Evolutionary conservation across 2,797 vertebrate genomes (phyloP), one percentile per base, ranked within the genome.

Genomic region (Sardinella longiceps): DNA sequence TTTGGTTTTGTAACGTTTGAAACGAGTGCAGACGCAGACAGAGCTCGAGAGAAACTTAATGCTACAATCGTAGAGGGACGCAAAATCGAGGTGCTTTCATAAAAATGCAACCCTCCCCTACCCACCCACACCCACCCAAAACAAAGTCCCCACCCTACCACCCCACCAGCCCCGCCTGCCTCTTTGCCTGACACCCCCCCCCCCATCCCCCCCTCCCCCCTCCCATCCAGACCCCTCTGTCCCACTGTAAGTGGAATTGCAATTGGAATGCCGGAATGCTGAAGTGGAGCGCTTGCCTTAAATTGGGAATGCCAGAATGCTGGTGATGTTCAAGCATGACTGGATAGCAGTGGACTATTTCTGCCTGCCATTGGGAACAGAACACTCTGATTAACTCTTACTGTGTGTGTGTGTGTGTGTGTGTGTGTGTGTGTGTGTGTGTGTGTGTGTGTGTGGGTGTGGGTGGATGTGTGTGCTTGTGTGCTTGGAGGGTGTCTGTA

Each of bases 151-250:
- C 85, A 82, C 85, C 85, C 84, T 82, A 83, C 85, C 51, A 25
- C 60, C 60, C 9, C 23, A 51, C 50, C 3, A 18, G 50, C 15
- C 14, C 50, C 50, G 50, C 50, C 50, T 51, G 50, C 50, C 50
- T 51, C 50, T 18, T 15, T 80, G 82, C 82, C 60, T 84, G 63
- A 87, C 70, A 82, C 37, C 86, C 82, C 85, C 86, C 86, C 86
- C 81, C 89, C 87, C 86, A 85, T 85, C 89, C 88, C 91, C 91
- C 91, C 90, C 91, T 88, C 91, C 91, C 90, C 91, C n/a, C n/a
- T n/a, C n/a, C n/a, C n/a, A n/a, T n/a, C n/a, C n/a, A n/a, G n/a
- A n/a, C n/a, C n/a, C n/a, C n/a, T n/a, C 91, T 90, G 90, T 89
- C 90, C 92, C 89, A 88, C 89, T 91, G 90, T 11, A 48, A 48